Evolutionary conservation across 2,113 vertebrate genomes (phyloP), one percentile per base, ranked within the genome.

Genomic region (Psilopogon haemacephalus): DNA sequence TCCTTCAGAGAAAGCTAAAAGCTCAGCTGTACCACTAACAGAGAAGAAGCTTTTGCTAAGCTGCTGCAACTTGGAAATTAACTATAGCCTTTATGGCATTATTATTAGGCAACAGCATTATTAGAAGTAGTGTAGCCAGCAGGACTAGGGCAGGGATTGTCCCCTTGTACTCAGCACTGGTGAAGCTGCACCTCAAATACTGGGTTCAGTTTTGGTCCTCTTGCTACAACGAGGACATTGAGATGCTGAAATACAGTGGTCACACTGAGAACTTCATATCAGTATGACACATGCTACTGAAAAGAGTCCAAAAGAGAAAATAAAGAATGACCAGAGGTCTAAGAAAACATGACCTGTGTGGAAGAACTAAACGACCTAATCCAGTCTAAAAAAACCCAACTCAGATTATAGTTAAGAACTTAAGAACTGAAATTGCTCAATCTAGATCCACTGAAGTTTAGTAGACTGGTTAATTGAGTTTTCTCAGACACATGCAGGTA

Each of bases 201-300:
- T 50, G 48, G 48, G 48, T 50, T 50, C 12, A 50, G 48, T 26
- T 50, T 24, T 50, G 23, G 23, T 23, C 23, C n/a, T n/a, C n/a
- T n/a, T n/a, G n/a, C n/a, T n/a, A n/a, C n/a, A n/a, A n/a, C n/a
- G n/a, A n/a, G n/a, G n/a, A n/a, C 23, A 50, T 23, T 48, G 48
- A 50, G 48, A 50, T 24, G 2, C 6, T 42, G 69, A 74, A 95
- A 83, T 26, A n/a, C 14, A 55, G 56, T 2, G 16, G 28, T 16
- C 28, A 50, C 9, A 18, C 0, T 12, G 35, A 44, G 21, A 6
- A 46, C 11, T 6, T 24, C 1, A 0, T 0, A 2, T 12, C 33
- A 48, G 26, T 58, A 54, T 52, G 62, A 63, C 5, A 72, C 1
- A 5, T 2, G 11, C 30, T 65, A 54, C 23, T 30, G 13, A 24